phyloP scores from a whole-genome alignment of 2,888 invertebrate genomes.

The Ecliptopera silaceata region DNA sequence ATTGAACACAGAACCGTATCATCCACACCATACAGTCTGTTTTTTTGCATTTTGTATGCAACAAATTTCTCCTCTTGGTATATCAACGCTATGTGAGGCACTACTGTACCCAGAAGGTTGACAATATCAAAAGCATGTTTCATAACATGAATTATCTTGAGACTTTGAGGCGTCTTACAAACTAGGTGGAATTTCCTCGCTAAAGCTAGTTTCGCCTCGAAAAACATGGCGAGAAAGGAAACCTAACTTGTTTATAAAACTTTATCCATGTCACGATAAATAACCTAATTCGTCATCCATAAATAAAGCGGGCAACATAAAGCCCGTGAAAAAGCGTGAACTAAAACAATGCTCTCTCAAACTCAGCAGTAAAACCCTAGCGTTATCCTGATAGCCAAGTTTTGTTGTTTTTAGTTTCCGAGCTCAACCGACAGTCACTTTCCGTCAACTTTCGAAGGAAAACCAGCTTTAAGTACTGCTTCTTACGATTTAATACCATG shows the following conservation, averaged over 20 bases:
- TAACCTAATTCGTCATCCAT: constrained; percentile 2
- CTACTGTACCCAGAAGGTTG: too few species aligned
- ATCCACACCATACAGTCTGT: too few species aligned
- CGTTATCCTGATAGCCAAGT: constrained; percentile 49
- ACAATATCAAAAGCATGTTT: too few species aligned
- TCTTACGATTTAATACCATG: background rate
- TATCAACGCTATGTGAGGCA: too few species aligned
- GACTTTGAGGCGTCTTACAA: too few species aligned
- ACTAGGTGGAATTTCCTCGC: too few species aligned
- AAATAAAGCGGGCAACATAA: constrained; percentile 4
- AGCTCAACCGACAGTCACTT: background rate
- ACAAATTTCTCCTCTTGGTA: too few species aligned
- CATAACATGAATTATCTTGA: too few species aligned
- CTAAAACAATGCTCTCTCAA: constrained; percentile 17
- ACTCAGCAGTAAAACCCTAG: constrained; percentile 30
- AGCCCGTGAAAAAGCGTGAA: constrained; percentile 10
- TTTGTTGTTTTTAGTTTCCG: constrained; percentile 54
- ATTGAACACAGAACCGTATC: background rate
- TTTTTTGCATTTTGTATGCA: too few species aligned
- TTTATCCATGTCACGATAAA: background rate
- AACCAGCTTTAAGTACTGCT: background rate
- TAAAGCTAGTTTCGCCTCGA: too few species aligned
- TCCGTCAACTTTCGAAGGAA: background rate
- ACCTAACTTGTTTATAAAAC: too few species aligned
- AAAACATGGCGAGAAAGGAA: too few species aligned